These are phyloP conservation scores for Sinosuthora webbiana DNA, from an alignment of 2,113 vertebrate species.

Conservation along the genomic window DNA sequence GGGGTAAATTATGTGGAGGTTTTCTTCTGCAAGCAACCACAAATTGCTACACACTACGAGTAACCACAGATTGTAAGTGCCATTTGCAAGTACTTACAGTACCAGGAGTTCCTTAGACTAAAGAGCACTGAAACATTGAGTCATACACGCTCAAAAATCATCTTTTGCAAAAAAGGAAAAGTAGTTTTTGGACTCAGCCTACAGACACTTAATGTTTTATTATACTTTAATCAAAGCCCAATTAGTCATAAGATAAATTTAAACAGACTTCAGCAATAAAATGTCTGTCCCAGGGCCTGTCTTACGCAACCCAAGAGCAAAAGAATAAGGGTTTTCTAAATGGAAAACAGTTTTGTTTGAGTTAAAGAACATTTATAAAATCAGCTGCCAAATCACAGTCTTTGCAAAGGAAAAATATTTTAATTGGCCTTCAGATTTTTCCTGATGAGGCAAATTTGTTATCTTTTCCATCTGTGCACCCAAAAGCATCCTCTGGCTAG, in stretches of 20 bases:
- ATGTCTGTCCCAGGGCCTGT: neutral
- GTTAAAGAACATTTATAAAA: slow-evolving; percentile 48
- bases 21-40: neutral
- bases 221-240: slow-evolving; percentile 43
- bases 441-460: slow-evolving; percentile 16
- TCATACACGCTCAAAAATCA: neutral
- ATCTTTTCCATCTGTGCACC: slow-evolving; percentile 28
- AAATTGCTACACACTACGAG: neutral
- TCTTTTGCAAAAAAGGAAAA: slow-evolving; percentile 13
- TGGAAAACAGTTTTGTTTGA: slow-evolving; percentile 58
- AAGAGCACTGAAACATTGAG: neutral
- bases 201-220: slow-evolving; percentile 12
- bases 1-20: neutral
- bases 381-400: slow-evolving; percentile 55
- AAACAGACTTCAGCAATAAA: slow-evolving; percentile 55
- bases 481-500: neutral
- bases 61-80: neutral
- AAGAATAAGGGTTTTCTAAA: slow-evolving; percentile 1
- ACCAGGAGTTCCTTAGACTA: neutral
- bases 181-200: neutral
- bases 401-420: slow-evolving; percentile 58
- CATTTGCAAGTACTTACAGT: neutral
- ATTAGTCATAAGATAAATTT: slow-evolving; percentile 49
- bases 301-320: slow-evolving; percentile 26
- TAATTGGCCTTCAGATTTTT: slow-evolving; percentile 55